phyloP scores from a whole-genome alignment of 2,888 invertebrate species.

The Dicycla oo region DNA sequence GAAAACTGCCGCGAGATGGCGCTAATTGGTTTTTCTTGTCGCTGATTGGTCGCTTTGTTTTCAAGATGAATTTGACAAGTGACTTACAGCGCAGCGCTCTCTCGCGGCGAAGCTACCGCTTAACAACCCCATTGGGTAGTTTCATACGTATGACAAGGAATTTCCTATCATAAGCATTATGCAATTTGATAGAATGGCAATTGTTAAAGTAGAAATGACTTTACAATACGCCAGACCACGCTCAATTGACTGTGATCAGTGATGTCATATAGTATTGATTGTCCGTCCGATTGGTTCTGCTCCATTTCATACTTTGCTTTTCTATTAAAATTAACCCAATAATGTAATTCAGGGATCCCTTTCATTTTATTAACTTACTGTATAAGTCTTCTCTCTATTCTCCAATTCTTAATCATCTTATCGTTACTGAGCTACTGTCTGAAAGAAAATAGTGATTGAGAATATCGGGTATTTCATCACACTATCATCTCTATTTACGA shows the following conservation, averaged over 20 bases:
- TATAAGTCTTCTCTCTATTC: not conserved
- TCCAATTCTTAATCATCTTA: not conserved
- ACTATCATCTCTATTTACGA: not conserved
- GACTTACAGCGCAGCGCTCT: too few species aligned
- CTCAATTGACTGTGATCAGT: slow-evolving; percentile 44
- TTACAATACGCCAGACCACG: slow-evolving; percentile 37
- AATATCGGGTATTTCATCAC: not conserved
- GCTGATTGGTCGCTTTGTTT: too few species aligned
- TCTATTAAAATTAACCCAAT: not conserved
- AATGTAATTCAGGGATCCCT: not conserved
- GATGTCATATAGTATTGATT: slow-evolving; percentile 36
- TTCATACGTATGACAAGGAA: not conserved
- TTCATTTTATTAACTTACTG: slow-evolving; percentile 1
- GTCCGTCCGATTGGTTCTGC: slow-evolving; percentile 16
- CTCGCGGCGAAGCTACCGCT: too few species aligned
- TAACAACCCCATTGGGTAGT: too few species aligned
- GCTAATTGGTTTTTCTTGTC: too few species aligned
- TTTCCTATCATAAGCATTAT: not conserved
- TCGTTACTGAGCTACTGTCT: not conserved
- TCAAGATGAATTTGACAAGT: too few species aligned
- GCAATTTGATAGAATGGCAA: slow-evolving; percentile 23
- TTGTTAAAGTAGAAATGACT: slow-evolving; percentile 24
- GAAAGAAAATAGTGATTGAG: not conserved
- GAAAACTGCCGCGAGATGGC: too few species aligned
- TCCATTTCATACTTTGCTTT: slow-evolving; percentile 15